Percentiles rank a stretch among this genome's conserved stretches.
Conservation (phyloP, 2,888 invertebrate genomes). For the Chorisops tibialis region DNA sequence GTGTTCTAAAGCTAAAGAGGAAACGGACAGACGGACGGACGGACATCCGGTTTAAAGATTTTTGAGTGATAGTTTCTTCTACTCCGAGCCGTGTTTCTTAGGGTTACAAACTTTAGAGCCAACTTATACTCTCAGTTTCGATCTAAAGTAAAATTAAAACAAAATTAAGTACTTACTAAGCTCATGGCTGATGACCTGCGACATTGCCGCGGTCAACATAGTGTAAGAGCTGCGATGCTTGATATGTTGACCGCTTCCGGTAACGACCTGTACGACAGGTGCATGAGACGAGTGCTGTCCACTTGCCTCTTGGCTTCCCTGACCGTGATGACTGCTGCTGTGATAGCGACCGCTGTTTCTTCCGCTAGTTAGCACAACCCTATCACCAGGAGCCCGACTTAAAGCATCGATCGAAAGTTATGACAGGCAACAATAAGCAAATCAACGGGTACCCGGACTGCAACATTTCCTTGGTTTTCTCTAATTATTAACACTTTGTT, state of each 20-base stretch:
- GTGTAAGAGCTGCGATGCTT: slow-evolving; percentile 51
- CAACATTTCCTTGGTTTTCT: too few species aligned
- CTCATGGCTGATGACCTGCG: slow-evolving; percentile 59
- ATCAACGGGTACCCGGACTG: too few species aligned
- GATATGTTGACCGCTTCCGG: slow-evolving; percentile 40
- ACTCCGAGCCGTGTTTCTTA: too few species aligned
- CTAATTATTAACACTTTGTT: too few species aligned
- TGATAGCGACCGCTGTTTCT: not conserved
- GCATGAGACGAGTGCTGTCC: slow-evolving; percentile 18
- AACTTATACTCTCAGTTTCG: too few species aligned
- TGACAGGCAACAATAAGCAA: too few species aligned
- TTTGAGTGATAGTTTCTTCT: too few species aligned
- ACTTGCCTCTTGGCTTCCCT: not conserved
- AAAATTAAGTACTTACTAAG: slow-evolving; percentile 52
- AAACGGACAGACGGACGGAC: too few species aligned
- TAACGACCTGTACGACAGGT: slow-evolving; percentile 14
- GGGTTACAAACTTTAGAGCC: too few species aligned
- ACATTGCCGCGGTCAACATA: slow-evolving; percentile 57
- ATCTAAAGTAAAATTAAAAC: too few species aligned
- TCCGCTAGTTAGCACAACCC: slow-evolving; percentile 32
- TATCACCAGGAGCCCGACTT: slow-evolving; percentile 40
- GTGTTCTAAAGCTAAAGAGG: too few species aligned
- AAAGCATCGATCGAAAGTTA: slow-evolving; percentile 15
- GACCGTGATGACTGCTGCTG: slow-evolving; percentile 29
- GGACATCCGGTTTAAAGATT: too few species aligned